Percentiles rank a stretch among this genome's conserved stretches.
These are phyloP conservation scores for Amia ocellicauda DNA, from an alignment of 2,113 vertebrate species.

Conservation along the genomic window DNA sequence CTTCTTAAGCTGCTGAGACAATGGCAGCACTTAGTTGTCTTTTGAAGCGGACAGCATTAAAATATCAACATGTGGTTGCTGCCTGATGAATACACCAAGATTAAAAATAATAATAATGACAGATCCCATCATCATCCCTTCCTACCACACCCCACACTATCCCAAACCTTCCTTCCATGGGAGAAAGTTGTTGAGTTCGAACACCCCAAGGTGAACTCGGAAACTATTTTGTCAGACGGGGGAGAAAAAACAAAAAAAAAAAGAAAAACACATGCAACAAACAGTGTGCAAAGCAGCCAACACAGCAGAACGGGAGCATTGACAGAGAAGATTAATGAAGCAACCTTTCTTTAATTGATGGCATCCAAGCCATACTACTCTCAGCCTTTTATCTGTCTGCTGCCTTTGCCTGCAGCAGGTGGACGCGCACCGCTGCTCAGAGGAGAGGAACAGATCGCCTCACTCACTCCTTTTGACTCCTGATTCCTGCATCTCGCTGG, in stretches of 20 bases:
- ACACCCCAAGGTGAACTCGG: slow-evolving; percentile 24
- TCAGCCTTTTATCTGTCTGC: slow-evolving; percentile 38
- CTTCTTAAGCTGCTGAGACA: slow-evolving; percentile 40
- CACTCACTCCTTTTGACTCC: not conserved
- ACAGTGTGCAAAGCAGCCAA: slow-evolving; percentile 13
- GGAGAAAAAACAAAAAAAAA: too few relatives aligned
- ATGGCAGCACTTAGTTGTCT: slow-evolving; percentile 29
- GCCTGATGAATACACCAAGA: slow-evolving; percentile 13
- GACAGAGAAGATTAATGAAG: slow-evolving; percentile 50
- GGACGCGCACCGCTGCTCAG: slow-evolving; percentile 28
- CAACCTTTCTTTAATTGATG: slow-evolving; percentile 43
- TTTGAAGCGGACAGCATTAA: slow-evolving; percentile 36
- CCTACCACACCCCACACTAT: not conserved
- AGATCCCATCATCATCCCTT: slow-evolving; percentile 7
- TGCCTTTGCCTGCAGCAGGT: slow-evolving; percentile 39
- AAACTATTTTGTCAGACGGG: slow-evolving; percentile 26
- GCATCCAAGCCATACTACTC: slow-evolving; percentile 25
- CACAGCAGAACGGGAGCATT: slow-evolving; percentile 38
- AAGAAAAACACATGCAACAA: slow-evolving; percentile 29
- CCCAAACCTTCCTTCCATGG: slow-evolving; percentile 1
- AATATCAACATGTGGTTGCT: slow-evolving; percentile 29
- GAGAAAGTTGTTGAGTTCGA: slow-evolving; percentile 3
- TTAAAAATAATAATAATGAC: too few relatives aligned
- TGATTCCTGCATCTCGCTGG: slow-evolving; percentile 5
- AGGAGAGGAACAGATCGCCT: slow-evolving; percentile 15